Evolutionary conservation across 2,888 invertebrate species (phyloP), one percentile per base, ranked within the genome.

Genomic region (Caenorhabditis sinica): DNA sequence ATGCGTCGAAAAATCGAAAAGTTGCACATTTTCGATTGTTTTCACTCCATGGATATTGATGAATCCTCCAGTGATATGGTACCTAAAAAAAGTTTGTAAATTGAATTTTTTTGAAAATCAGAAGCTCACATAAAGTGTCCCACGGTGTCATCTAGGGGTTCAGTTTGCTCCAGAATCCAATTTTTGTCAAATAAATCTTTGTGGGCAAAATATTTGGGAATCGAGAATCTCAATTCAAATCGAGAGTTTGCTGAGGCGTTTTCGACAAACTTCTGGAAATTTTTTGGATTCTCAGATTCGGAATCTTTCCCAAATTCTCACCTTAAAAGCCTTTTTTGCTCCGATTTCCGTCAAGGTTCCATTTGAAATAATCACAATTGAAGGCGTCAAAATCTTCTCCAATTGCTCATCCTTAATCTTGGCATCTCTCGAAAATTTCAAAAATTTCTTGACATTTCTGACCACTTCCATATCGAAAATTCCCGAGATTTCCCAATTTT

Each of bases 181-280:
- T 45, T 25, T n/a, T 72, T 72, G 5, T 73, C 20, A 25, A 73
- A 73, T 23, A 73, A 60, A 23, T 58, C 8, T 28, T 9, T 20
- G 25, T 71, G 43, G 23, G 43, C 20, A 17, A 58, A 58, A 58
- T n/a, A 25, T 9, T 23, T 1, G 1, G 33, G 30, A 9, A 43
- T 43, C 1, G 28, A 17, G 43, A 71, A 71, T 45, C 43, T 33
- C 43, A 71, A 11, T 20, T 71, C 43, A 28, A 71, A 71, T 0
- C 8, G 15, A 13, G 56, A 56, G 3, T 25, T 43, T 0, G 6
- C 4, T 9, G n/a, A 33, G 0, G 58, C 17, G 8, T 71, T 40
- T 61, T 61, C 73, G 5, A 73, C 36, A 36, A 61, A 61, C 23
- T 73, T 73, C 73, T 61, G 51, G 49, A 73, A 60, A 53, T 23